Evolutionary conservation across 1,140 invertebrate genomes (phyloP), one percentile per base, ranked within the genome.

Genomic region (Frieseomelitta varia): DNA sequence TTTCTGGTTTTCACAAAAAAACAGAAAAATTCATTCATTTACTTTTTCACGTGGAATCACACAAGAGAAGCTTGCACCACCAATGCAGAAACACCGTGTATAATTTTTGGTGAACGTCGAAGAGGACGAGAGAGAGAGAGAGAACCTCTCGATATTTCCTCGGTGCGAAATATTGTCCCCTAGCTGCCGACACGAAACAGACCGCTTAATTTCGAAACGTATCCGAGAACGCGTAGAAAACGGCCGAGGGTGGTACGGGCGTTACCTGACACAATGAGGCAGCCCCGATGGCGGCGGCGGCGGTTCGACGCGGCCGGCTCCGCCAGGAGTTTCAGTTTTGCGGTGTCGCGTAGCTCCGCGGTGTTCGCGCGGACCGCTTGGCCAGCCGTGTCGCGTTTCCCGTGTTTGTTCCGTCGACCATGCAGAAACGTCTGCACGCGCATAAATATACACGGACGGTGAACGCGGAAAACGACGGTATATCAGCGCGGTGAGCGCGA

Each of bases 291-390:
- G 30, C 14, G 21, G 30, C 34, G 39, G n/a, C 14, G 21, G 30
- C 34, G 39, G n/a, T 63, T 27, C 53, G 55, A 68, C 79, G 85
- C 58, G 14, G 71, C 53, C 53, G n/a, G n/a, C 47, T 47, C 79
- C 84, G 67, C 72, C 58, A 68, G 76, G 81, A 80, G 75, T 86
- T 77, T 73, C 56, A 73, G 82, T 79, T 68, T 79, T 67, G 78
- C 68, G 82, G 73, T 79, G 39, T 81, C 77, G 75, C 79, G 86
- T 82, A 87, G 74, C 84, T 75, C 24, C 69, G 79, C 56, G 69
- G 56, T 76, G 56, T 82, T 79, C 58, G 21, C 68, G 73, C 21
- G 87, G 78, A 79, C 68, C 73, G 47, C 67, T 73, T 58, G 86
- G 74, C 72, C 68, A 68, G 77, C 72, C 56, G 58, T 47, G 83